phyloP scores from a whole-genome alignment of 2,113 vertebrate species.

The Sylvietta virens region DNA sequence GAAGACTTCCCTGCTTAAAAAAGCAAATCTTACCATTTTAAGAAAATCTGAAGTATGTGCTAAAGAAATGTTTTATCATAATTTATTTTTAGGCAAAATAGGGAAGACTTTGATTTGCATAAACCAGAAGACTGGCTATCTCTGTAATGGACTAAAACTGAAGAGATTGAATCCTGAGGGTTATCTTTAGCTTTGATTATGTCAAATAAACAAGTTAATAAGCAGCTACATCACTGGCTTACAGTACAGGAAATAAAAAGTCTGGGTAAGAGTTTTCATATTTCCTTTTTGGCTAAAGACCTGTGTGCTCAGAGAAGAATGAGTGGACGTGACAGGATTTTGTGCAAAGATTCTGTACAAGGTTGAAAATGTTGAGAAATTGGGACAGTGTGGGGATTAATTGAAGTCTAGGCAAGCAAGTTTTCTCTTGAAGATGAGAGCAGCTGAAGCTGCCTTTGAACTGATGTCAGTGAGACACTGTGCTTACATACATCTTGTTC shows the following conservation, averaged over 20 bases:
- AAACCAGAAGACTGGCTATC: not conserved
- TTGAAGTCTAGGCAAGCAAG: constrained; percentile 4
- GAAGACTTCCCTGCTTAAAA: not conserved
- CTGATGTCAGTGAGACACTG: not conserved
- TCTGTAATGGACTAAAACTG: not conserved
- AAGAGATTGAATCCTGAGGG: not conserved
- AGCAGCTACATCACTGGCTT: not conserved
- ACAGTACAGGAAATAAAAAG: not conserved
- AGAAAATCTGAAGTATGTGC: not conserved
- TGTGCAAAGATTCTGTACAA: not conserved
- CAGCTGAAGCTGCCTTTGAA: constrained; percentile 11
- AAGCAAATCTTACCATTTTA: not conserved
- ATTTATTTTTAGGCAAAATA: not conserved
- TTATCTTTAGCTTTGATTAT: not conserved
- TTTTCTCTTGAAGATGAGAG: constrained; percentile 4
- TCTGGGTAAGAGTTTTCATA: not conserved
- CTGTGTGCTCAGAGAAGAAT: not conserved
- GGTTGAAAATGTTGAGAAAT: not conserved
- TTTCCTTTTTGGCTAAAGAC: not conserved
- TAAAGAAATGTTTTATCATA: not conserved
- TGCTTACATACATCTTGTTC: constrained; percentile 42
- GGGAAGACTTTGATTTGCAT: not conserved
- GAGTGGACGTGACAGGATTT: not conserved
- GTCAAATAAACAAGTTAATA: constrained; percentile 14
- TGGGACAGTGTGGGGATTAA: not conserved